Percentiles rank a stretch among this genome's conserved stretches.
Evolutionary conservation across 1,140 invertebrate genomes (phyloP).

Genomic region (Microplitis mediator): DNA sequence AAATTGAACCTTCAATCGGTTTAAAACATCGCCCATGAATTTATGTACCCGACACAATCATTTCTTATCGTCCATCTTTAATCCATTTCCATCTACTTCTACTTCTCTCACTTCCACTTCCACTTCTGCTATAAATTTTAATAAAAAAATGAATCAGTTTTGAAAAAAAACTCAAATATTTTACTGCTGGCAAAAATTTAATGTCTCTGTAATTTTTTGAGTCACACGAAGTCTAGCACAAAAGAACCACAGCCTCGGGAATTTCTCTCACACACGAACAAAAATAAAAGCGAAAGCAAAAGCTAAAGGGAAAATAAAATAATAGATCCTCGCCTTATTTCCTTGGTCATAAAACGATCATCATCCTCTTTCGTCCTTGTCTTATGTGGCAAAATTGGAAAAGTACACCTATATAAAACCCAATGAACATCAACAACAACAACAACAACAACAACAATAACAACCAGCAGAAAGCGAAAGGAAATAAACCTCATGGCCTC

Average conservation of each 20-base stretch:
- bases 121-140: background rate
- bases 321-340: conserved; percentile 6
- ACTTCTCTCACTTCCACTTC: background rate
- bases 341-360: conserved; percentile 35
- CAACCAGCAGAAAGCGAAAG: no score
- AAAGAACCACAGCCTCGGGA: no score
- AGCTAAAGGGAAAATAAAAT: background rate
- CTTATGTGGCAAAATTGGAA: conserved; percentile 45
- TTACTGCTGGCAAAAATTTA: background rate
- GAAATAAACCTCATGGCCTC: no score
- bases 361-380: conserved; percentile 15
- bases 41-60: conserved; percentile 12
- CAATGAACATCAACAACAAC: no score
- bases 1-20: conserved; percentile 50
- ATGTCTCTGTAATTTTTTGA: background rate
- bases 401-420: conserved; percentile 36
- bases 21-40: conserved; percentile 44
- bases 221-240: no score
- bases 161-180: no score
- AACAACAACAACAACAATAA: no score
- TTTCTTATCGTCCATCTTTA: conserved; percentile 1
- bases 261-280: background rate
- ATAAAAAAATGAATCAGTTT: no score
- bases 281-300: background rate
- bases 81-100: background rate